Evolutionary conservation across 2,797 vertebrate species (phyloP).

Genomic region (Anisognathus igniventris): DNA sequence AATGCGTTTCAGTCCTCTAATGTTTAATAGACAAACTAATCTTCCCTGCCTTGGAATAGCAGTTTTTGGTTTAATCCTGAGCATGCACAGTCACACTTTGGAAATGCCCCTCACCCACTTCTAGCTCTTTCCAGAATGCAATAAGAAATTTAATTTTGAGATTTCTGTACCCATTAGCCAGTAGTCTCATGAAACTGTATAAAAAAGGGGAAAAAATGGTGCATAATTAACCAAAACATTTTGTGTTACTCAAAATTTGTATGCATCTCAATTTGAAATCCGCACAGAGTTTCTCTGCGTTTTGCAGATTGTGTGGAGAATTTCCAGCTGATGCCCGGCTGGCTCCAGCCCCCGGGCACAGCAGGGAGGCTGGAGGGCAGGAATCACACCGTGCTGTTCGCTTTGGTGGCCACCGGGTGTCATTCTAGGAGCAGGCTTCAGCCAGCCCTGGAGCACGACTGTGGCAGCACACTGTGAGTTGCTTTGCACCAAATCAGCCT

Average conservation of each 20-base stretch:
- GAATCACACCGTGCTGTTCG: constrained; percentile 32
- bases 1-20: not conserved
- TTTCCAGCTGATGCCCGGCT: not conserved
- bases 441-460: not conserved
- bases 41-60: not conserved
- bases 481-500: not conserved
- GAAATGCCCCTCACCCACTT: not conserved
- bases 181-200: too few relatives aligned
- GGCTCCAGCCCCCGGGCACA: fast-evolving
- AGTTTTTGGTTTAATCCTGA: not conserved
- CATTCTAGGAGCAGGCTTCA: constrained; percentile 62
- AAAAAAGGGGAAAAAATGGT: not conserved
- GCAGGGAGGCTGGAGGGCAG: not conserved
- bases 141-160: not conserved
- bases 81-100: not conserved
- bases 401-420: constrained; percentile 69
- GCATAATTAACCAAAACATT: not conserved
- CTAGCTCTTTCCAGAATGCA: not conserved
- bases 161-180: not conserved
- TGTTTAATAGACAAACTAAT: not conserved
- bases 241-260: not conserved
- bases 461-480: not conserved
- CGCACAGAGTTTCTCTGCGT: not conserved
- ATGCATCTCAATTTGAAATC: not conserved
- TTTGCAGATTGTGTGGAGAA: not conserved